A percentile compares a stretch with the other conserved stretches of the same genome.
phyloP scores from a whole-genome alignment of 2,113 vertebrate species.

The Carassius gibelio region DNA sequence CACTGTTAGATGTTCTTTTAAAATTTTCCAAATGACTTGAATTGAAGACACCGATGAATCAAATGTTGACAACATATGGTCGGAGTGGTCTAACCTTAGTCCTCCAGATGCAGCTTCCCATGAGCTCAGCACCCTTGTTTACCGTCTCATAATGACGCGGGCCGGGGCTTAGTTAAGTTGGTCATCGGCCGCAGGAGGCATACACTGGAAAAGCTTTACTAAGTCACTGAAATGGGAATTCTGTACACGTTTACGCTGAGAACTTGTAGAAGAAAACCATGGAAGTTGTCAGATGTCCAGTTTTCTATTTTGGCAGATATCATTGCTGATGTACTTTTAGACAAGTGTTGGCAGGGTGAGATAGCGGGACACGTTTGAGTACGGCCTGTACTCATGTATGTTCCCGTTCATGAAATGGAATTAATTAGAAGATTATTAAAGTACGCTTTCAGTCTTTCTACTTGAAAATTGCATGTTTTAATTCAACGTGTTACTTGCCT shows the following conservation, averaged over 20 bases:
- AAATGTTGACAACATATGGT: neutral
- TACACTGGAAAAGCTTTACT: slow-evolving; percentile 14
- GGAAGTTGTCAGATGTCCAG: neutral
- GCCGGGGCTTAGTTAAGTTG: neutral
- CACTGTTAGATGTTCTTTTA: neutral
- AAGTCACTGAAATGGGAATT: neutral
- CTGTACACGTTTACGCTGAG: neutral
- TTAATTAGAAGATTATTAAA: too few species aligned
- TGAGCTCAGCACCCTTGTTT: slow-evolving; percentile 34
- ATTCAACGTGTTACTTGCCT: neutral
- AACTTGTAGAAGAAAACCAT: neutral
- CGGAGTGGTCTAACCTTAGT: neutral
- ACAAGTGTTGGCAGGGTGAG: neutral
- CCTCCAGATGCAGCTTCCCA: slow-evolving; percentile 12
- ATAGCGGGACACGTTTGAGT: neutral
- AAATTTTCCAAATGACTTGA: slow-evolving; percentile 28
- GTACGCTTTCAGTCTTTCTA: too few species aligned
- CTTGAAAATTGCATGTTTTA: too few species aligned
- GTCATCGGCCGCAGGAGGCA: neutral
- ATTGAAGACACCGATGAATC: neutral
- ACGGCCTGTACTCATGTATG: neutral
- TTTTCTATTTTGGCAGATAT: neutral
- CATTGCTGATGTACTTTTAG: neutral
- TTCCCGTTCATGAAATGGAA: neutral
- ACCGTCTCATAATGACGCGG: neutral